Percentiles rank a stretch among this genome's conserved stretches.
phyloP scores from a whole-genome alignment of 2,888 invertebrate species.

The Rhagonycha fulva region DNA sequence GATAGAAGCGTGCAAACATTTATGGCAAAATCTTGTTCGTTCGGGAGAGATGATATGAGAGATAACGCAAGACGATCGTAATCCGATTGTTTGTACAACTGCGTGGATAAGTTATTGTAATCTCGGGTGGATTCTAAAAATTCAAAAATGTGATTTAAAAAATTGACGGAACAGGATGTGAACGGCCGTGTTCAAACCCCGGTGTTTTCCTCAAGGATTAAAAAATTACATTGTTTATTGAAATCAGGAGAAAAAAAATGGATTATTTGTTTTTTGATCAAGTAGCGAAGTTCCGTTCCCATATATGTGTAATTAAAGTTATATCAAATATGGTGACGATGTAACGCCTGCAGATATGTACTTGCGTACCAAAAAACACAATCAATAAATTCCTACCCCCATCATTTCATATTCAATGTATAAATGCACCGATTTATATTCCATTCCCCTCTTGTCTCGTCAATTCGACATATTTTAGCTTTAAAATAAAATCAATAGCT shows the following conservation, averaged over 20 bases:
- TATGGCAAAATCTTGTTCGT: slow-evolving; percentile 97
- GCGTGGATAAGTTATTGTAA: slow-evolving; percentile 69
- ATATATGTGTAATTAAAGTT: neutral
- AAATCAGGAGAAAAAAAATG: too few species aligned
- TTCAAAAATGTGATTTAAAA: slow-evolving; percentile 38
- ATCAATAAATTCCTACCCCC: slow-evolving; percentile 22
- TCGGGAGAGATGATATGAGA: slow-evolving; percentile 92
- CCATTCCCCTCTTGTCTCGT: slow-evolving; percentile 23
- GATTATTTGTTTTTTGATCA: neutral
- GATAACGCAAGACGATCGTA: slow-evolving; percentile 89
- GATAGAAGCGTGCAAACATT: slow-evolving; percentile 96
- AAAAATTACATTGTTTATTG: too few species aligned
- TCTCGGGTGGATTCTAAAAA: slow-evolving; percentile 63
- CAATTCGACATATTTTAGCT: slow-evolving; percentile 28
- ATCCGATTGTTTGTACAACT: slow-evolving; percentile 71
- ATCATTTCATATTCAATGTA: slow-evolving; percentile 28
- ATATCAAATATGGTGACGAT: neutral
- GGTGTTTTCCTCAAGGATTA: too few species aligned
- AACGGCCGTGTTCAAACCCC: too few species aligned
- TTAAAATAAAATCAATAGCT: slow-evolving; percentile 30
- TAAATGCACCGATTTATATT: slow-evolving; percentile 32
- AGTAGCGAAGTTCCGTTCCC: neutral
- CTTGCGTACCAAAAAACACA: slow-evolving; percentile 9
- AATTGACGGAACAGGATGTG: neutral
- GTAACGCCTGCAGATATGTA: slow-evolving; percentile 5